Base-by-base conservation (phyloP, 2,888 invertebrate genomes). In the Tetragnatha montana region DNA sequence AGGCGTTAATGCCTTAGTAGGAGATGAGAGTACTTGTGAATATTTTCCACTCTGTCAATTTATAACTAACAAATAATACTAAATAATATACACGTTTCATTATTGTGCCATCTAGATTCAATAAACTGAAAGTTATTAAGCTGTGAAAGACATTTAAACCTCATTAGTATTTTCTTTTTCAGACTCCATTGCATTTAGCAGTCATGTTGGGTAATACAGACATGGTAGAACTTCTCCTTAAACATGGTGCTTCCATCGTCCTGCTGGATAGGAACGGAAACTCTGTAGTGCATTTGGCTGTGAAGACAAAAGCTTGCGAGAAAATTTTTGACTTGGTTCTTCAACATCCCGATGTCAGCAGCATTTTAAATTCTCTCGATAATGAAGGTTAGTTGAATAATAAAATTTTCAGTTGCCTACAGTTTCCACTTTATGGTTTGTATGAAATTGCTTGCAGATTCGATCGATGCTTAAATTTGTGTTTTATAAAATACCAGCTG, bases 131-230 rank as follows among this genome's bases (percentile, higher is more conserved):
- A 2, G 4, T 35, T 35, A 35, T 35, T 35, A 35, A 4, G 35
- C 1, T 35, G 35, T 35, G 35, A 35, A 35, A 35, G 35, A 35
- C 1, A 35, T 35, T 35, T 35, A 35, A 35, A 4, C 35, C 35
- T 10, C 0, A 12, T 10, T 60, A 17, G 60, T 1, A 4, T 70
- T 21, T 69, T 82, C 51, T 83, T 80, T 81, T 85, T 70, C 68
- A 81, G 92, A 90, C 90, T 89, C 88, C 92, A 87, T 80, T 92
- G 88, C 85, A 87, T 82, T 88, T 91, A 78, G 91, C 91, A 8
- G 90, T 91, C 51, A 90, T 90, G 78, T 1, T 90, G 68, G 87
- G 90, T 10, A 90, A 90, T 69, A 14, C 47, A 8, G 79, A 87
- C 14, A 51, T 90, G 7, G 75, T 87, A 0, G 6, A 80, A 6